Percentiles rank a stretch among this genome's conserved stretches.
Evolutionary conservation across 2,113 vertebrate genomes (phyloP).

Genomic region (Siniperca chuatsi): DNA sequence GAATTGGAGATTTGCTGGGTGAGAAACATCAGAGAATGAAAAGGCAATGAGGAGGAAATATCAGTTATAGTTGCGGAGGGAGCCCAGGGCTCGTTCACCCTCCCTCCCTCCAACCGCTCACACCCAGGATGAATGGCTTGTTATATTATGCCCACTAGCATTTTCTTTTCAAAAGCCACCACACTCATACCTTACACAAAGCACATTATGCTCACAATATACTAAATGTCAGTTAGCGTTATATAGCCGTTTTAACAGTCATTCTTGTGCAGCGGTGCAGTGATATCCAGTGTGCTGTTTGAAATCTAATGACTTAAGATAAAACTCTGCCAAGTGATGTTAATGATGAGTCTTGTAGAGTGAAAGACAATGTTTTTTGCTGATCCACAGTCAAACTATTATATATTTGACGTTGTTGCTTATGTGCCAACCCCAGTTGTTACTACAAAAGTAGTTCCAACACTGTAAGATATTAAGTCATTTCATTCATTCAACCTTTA

Average conservation of each 20-base stretch:
- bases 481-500: no score
- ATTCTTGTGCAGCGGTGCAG: neutral
- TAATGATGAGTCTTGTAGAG: neutral
- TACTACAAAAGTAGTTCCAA: neutral
- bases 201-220: constrained; percentile 23
- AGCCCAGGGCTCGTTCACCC: constrained; percentile 36
- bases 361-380: neutral
- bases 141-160: constrained; percentile 58
- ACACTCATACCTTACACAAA: constrained; percentile 27
- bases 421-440: neutral
- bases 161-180: constrained; percentile 45
- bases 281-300: neutral
- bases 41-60: constrained; percentile 51
- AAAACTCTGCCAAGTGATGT: neutral
- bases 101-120: constrained; percentile 18
- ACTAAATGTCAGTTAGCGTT: constrained; percentile 21
- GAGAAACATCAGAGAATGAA: constrained; percentile 49
- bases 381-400: neutral
- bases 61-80: constrained; percentile 29
- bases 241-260: constrained; percentile 4
- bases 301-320: neutral
- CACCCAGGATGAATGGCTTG: constrained; percentile 51
- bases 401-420: neutral
- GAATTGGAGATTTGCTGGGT: constrained; percentile 13
- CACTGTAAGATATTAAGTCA: neutral